Evolutionary conservation across 2,888 invertebrate species (phyloP).

Genomic region (Sussaba pulchella): DNA sequence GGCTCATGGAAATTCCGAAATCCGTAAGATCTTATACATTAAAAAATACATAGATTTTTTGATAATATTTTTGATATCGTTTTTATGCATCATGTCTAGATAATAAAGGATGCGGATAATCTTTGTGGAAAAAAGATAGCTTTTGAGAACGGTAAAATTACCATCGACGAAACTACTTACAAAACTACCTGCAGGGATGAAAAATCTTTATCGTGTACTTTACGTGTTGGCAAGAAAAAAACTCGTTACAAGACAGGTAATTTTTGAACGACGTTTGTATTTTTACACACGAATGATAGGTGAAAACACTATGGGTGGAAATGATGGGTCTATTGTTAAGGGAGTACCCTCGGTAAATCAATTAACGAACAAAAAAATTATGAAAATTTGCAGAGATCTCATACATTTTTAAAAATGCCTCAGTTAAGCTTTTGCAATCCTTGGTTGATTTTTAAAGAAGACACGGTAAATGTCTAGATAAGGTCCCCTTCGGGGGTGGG

Average conservation of each 20-base stretch:
- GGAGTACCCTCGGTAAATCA: too few relatives aligned
- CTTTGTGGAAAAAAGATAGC: slow-evolving; percentile 65
- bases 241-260: slow-evolving; percentile 69
- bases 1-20: slow-evolving; percentile 72
- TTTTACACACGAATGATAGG: too few relatives aligned
- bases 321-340: too few relatives aligned
- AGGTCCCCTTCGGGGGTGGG: too few relatives aligned
- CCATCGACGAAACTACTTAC: slow-evolving; percentile 68
- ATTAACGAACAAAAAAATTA: too few relatives aligned
- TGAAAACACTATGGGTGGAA: too few relatives aligned
- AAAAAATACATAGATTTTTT: slow-evolving; percentile 28
- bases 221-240: slow-evolving; percentile 60
- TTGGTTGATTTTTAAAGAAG: too few relatives aligned
- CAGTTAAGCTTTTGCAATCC: too few relatives aligned
- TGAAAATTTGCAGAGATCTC: too few relatives aligned
- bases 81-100: slow-evolving; percentile 14
- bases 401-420: too few relatives aligned
- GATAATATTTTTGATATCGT: not conserved
- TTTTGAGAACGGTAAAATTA: slow-evolving; percentile 66
- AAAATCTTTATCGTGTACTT: slow-evolving; percentile 65
- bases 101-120: slow-evolving; percentile 37
- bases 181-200: slow-evolving; percentile 51
- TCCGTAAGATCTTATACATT: slow-evolving; percentile 59
- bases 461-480: too few relatives aligned
- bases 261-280: too few relatives aligned